Evolutionary conservation across 2,797 vertebrate genomes (phyloP).

Genomic region (Clarias platycephalus): DNA sequence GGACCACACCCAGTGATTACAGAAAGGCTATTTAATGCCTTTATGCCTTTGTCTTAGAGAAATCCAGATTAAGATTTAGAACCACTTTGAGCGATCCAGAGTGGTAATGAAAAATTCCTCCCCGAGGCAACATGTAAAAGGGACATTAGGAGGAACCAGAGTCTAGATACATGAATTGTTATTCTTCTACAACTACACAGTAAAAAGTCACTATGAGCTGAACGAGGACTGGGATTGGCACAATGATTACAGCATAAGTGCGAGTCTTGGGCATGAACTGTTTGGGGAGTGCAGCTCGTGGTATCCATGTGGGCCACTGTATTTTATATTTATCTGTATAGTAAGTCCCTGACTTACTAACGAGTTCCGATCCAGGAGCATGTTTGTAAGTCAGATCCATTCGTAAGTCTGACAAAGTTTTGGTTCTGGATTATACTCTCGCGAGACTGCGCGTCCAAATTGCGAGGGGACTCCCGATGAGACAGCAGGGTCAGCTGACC

Average conservation of each 20-base stretch:
- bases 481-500: no score
- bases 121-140: neutral
- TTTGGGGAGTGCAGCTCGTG: neutral
- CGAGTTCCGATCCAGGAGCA: no score
- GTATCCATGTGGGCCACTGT: neutral
- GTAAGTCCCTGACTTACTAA: no score
- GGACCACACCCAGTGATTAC: neutral
- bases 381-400: no score
- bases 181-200: neutral
- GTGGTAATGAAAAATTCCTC: neutral
- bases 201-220: neutral
- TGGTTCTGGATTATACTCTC: no score
- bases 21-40: neutral
- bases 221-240: slow-evolving; percentile 1
- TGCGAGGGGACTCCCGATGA: no score
- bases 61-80: neutral
- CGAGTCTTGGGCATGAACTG: neutral
- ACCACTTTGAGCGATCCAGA: neutral
- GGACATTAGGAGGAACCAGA: neutral
- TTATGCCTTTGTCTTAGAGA: neutral
- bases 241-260: neutral
- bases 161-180: neutral
- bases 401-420: no score
- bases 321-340: no score
- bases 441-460: no score